Percentiles rank a stretch among this genome's conserved stretches.
Evolutionary conservation across 2,888 invertebrate species (phyloP).

Genomic region (Ichneumoninae sp.): DNA sequence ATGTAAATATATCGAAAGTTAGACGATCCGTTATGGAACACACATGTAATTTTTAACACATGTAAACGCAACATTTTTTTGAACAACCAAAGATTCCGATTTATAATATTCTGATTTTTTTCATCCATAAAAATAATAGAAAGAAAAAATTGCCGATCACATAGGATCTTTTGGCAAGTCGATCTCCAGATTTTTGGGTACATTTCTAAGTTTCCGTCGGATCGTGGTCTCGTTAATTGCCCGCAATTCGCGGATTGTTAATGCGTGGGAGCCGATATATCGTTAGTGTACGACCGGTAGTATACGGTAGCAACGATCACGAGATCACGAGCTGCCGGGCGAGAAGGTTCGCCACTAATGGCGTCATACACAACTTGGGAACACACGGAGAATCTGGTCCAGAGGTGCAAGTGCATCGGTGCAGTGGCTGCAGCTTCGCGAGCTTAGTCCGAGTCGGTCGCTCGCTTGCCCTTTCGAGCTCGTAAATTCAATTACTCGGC

Average conservation of each 20-base stretch:
- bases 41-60: too few species aligned
- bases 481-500: conserved; percentile 82
- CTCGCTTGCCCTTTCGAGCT: conserved; percentile 70
- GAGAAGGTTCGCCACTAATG: conserved; percentile 77
- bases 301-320: conserved; percentile 73
- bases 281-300: conserved; percentile 42
- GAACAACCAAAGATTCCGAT: too few species aligned
- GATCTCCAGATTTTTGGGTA: not conserved
- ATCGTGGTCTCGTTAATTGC: not conserved
- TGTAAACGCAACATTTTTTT: too few species aligned
- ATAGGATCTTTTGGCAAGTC: not conserved
- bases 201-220: not conserved
- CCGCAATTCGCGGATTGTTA: not conserved
- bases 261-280: conserved; percentile 8
- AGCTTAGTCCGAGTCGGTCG: conserved; percentile 29
- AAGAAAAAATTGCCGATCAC: not conserved
- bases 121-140: too few species aligned
- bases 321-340: conserved; percentile 71
- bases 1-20: too few species aligned
- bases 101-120: too few species aligned
- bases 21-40: too few species aligned
- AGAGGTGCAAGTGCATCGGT: conserved; percentile 73
- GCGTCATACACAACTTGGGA: conserved; percentile 72
- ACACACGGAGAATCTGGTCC: conserved; percentile 78
- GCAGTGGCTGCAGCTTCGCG: conserved; percentile 43